Conservation (phyloP, 1,140 invertebrate genomes). For the Archivesica marissinica region DNA sequence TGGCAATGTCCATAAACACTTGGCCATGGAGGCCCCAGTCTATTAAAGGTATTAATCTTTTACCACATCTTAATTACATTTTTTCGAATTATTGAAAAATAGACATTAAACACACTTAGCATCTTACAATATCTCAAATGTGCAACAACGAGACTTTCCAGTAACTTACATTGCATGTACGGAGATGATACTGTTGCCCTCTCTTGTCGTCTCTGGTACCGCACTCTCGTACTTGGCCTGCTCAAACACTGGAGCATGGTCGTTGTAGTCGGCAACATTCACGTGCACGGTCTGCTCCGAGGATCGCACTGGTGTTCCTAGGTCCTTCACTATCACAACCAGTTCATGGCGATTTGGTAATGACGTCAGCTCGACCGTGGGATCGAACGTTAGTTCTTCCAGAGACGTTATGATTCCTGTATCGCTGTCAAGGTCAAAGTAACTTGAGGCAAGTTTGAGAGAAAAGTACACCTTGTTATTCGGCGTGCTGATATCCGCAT, state of each 20-base stretch:
- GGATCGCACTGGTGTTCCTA: slow-evolving; percentile 95
- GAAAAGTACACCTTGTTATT: slow-evolving; percentile 96
- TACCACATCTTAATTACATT: too few relatives aligned
- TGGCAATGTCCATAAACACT: too few relatives aligned
- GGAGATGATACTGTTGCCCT: slow-evolving; percentile 88
- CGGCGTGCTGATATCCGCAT: slow-evolving; percentile 94
- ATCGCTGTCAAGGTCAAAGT: slow-evolving; percentile 95
- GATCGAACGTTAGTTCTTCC: slow-evolving; percentile 91
- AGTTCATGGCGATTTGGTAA: slow-evolving; percentile 95
- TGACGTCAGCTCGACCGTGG: slow-evolving; percentile 88
- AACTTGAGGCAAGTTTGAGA: slow-evolving; percentile 93
- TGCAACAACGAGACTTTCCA: too few relatives aligned
- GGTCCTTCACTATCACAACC: slow-evolving; percentile 95
- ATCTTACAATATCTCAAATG: too few relatives aligned
- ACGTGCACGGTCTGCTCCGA: slow-evolving; percentile 83
- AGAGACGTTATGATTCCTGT: slow-evolving; percentile 96
- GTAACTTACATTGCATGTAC: slow-evolving; percentile 89
- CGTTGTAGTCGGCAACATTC: slow-evolving; percentile 80
- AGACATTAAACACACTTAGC: too few relatives aligned
- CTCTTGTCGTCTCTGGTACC: slow-evolving; percentile 90
- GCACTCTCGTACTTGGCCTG: slow-evolving; percentile 83
- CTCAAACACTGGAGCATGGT: slow-evolving; percentile 81
- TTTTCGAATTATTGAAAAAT: too few relatives aligned
- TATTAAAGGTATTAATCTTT: too few relatives aligned
- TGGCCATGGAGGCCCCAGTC: too few relatives aligned